Evolutionary conservation across 2,113 vertebrate genomes (phyloP), one percentile per base, ranked within the genome.

Genomic region (Parus major): DNA sequence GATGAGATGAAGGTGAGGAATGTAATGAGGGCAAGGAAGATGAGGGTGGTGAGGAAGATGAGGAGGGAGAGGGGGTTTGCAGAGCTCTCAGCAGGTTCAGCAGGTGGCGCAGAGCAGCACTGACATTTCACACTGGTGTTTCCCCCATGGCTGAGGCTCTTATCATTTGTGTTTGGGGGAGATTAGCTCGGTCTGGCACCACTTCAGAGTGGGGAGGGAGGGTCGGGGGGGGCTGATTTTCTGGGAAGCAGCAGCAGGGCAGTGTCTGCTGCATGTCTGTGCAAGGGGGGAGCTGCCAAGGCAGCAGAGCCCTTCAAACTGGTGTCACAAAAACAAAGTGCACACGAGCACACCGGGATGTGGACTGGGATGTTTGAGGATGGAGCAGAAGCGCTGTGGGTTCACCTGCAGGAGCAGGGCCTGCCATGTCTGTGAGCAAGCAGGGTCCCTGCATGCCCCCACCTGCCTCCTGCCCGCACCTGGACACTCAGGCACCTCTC

Each of bases 81-180:
- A 1, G 64, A 36, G 46, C 63, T 85, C 59, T 13, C 36, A 61
- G 70, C 3, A 61, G 55, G 23, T 59, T 96, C 4, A 1, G 53
- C 33, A 82, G 71, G 53, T 72, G 90, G 90, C 3, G 0, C 53
- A 68, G 82, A 46, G 44, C 65, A 22, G 52, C 60, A 73, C 57
- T 23, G 90, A 77, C 23, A 52, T 92, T 14, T 94, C 88, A 88
- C 68, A 70, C 79, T 59, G 64, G 0, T 75, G 64, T 94, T 73
- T 93, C 63, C 59, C 27, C 55, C 68, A 3, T 8, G 64, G 39
- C 79, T 1, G 5, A 60, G 10, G 76, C 66, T 77, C 90, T 95
- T 97, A 95, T 94, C 94, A 0, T 55, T 47, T 33, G 36, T 97
- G 96, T 96, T 95, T 77, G 27, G 82, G 88, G 86, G 56, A 97